Evolutionary conservation across 1,140 invertebrate genomes (phyloP), one percentile per base, ranked within the genome.

Genomic region (Cydia pomonella): DNA sequence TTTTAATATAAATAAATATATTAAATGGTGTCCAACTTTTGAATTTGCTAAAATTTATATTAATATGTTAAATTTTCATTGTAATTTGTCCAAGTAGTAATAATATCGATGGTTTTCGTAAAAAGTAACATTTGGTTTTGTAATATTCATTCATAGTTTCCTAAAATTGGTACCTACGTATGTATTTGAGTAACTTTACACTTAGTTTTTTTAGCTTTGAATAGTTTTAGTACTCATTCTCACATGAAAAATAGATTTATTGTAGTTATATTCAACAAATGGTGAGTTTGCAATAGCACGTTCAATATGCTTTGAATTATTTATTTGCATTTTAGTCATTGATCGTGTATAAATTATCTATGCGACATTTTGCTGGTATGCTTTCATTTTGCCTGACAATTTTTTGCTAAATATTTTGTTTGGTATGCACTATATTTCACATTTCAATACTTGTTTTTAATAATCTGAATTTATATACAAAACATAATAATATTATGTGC

Each of bases 91-190:
- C 9, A 23, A 23, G 18, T 59, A 59, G 21, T 7, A n/a, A 59
- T 59, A 18, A 50, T 18, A 10, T 21, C 21, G 18, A 23, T 59
- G 18, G 21, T 59, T 18, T 59, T 23, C 53, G 53, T 59, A 21
- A 59, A 23, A 59, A 59, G 53, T 59, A 59, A 59, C 10, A 59
- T 23, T 59, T 59, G 53, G 53, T 59, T 53, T 53, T 59, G 53
- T 59, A 59, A 59, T 59, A 59, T 59, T 59, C 53, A 59, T 59
- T 59, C 53, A 59, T 59, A 59, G 53, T 59, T 59, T 59, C 53
- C 53, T 59, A 59, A 59, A 59, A 59, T 59, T 59, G 53, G 53
- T 59, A 59, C 53, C 53, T 59, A 59, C 53, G 53, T 59, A 59
- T 59, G 53, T 59, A 59, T 59, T 59, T 59, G 53, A 59, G 53